Base-by-base conservation (phyloP, 2,888 invertebrate species). In the Latheticus oryzae region DNA sequence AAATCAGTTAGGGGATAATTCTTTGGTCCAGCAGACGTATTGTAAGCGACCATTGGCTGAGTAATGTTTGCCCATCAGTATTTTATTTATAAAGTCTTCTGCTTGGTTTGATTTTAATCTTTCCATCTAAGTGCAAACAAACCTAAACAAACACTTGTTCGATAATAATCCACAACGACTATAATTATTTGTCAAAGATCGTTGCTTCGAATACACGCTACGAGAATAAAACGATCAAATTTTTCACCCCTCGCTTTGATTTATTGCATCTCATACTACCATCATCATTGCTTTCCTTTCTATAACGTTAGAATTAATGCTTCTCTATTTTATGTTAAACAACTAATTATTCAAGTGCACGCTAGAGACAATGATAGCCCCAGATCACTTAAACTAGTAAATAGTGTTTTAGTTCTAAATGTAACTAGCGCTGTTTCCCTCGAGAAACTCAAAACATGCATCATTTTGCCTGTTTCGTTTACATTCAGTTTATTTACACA, bases 61-160 rank as follows among this genome's bases (percentile, higher is more conserved):
- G 65, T 65, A 66, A 68, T 70, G 69, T 70, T 70, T 69, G 67
- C 67, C 59, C 65, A 61, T 58, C 67, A 65, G 54, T 54, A 54
- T 47, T 70, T 71, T 70, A 70, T 76, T 76, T 76, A 75, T 71
- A 68, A 72, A 73, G 72, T 75, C 72, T 76, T 76, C 74, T 74
- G 78, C 76, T 75, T 74, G 73, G 77, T 73, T 76, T 76, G 75
- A 74, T 76, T 78, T 77, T 78, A 78, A 78, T 78, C 78, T 78
- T 76, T 77, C 74, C 72, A 73, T 73, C 73, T 69, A 66, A 67
- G 67, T 61, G 66, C 72, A 76, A 76, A 76, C 70, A 76, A 68
- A 66, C 77, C 77, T 77, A 77, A 77, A 76, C 73, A 77, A 77
- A 77, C 76, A 77, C 77, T 76, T 72, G 72, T 68, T 68, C 68